phyloP scores from a whole-genome alignment of 37 sponge, comb jelly and placozoan genomes.

The Petrosia ficiformis region DNA sequence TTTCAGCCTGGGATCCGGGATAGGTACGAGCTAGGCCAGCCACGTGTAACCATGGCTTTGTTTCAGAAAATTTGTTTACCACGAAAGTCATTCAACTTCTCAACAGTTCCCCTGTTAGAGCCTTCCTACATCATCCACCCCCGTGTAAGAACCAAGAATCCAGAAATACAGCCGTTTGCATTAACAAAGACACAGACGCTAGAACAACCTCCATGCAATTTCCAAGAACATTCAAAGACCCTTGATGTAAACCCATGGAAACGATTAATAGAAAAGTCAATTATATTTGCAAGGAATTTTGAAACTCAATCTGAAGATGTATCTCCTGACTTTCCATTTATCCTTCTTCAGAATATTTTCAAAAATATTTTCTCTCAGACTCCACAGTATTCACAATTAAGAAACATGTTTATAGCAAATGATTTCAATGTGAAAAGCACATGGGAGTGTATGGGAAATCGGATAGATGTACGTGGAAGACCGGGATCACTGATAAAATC shows the following conservation, averaged over 20 bases:
- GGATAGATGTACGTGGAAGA: constrained; percentile 38
- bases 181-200: background rate
- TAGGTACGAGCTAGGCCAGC: no score
- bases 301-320: no score
- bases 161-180: background rate
- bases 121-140: background rate
- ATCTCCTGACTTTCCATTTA: no score
- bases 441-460: constrained; percentile 17
- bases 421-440: constrained; percentile 40
- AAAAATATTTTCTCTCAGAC: constrained; percentile 17
- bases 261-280: background rate
- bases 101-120: no score
- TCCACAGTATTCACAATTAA: constrained; percentile 18
- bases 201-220: background rate
- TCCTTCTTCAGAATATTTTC: constrained; percentile 47
- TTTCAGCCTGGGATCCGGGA: no score
- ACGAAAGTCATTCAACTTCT: no score
- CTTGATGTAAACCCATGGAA: background rate
- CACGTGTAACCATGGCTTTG: no score
- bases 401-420: constrained; percentile 6
- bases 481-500: constrained; percentile 33
- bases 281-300: constrained; percentile 22
- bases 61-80: no score
- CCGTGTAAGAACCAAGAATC: background rate
- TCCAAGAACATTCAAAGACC: background rate